These are phyloP conservation scores for Agrochola lota DNA, from an alignment of 2,888 invertebrate genomes.

Conservation along the genomic window DNA sequence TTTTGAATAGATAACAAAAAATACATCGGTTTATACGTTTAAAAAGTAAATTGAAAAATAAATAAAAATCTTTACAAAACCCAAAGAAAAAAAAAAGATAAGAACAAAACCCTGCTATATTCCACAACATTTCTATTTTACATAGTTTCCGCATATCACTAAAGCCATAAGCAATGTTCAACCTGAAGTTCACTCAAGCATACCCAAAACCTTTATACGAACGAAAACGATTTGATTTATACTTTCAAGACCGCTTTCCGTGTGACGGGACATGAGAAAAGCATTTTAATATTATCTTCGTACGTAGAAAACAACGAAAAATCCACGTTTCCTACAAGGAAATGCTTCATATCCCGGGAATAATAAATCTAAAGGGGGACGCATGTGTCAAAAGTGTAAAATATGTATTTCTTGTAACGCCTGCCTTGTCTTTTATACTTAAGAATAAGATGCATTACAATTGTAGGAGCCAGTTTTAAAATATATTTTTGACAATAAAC, in stretches of 20 bases:
- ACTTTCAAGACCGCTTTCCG: constrained; percentile 75
- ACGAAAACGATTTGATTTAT: constrained; percentile 78
- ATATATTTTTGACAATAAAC: constrained; percentile 19
- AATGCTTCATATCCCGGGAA: constrained; percentile 84
- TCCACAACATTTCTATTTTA: constrained; percentile 22
- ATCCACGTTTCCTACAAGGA: constrained; percentile 76
- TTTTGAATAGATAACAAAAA: neutral
- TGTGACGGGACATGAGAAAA: constrained; percentile 77
- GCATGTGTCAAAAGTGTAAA: constrained; percentile 90
- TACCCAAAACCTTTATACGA: constrained; percentile 67
- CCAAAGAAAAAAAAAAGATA: neutral
- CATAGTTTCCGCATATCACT: constrained; percentile 51
- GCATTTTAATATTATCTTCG: constrained; percentile 81
- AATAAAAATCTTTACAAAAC: neutral
- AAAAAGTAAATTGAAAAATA: neutral
- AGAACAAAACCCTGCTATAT: constrained; percentile 1
- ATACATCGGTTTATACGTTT: too few species aligned
- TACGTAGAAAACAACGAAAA: constrained; percentile 82
- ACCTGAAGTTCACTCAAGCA: constrained; percentile 64
- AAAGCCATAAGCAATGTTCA: constrained; percentile 58
- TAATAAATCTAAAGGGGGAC: constrained; percentile 88
- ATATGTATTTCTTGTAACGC: constrained; percentile 87
- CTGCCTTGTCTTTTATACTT: constrained; percentile 73
- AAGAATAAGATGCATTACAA: constrained; percentile 77
- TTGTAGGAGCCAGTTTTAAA: constrained; percentile 36